These are phyloP conservation scores for Ceratothoa steindachneri DNA, from an alignment of 2,888 invertebrate species.

Conservation along the genomic window DNA sequence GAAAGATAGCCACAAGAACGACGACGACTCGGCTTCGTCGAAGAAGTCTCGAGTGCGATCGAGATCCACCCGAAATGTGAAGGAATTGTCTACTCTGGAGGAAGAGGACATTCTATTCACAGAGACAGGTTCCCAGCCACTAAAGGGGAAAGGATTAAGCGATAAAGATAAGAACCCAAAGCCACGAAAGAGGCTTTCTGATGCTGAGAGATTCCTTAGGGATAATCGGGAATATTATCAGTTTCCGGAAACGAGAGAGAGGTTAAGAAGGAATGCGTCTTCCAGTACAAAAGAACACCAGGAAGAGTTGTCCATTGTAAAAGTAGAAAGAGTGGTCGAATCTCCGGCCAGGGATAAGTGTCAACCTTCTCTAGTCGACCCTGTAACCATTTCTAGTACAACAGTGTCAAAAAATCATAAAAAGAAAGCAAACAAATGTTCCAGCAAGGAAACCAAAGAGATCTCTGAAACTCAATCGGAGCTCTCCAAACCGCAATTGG, in stretches of 20 bases:
- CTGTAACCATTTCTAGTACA: background rate
- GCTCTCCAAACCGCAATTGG: background rate
- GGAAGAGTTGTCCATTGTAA: slow-evolving; percentile 5
- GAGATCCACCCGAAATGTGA: slow-evolving; percentile 24
- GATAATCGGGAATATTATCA: slow-evolving; percentile 45
- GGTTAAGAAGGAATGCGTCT: slow-evolving; percentile 31
- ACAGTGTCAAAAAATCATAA: background rate
- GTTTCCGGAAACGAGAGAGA: slow-evolving; percentile 44
- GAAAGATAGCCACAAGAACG: slow-evolving; percentile 26
- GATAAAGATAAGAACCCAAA: background rate
- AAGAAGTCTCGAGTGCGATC: slow-evolving; percentile 15
- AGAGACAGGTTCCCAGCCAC: background rate
- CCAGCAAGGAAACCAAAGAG: background rate
- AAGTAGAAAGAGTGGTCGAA: background rate
- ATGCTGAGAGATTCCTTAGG: slow-evolving; percentile 44
- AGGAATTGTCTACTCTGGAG: slow-evolving; percentile 30
- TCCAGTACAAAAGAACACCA: slow-evolving; percentile 18
- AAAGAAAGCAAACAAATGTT: background rate
- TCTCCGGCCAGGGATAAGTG: background rate
- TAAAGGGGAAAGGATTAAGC: slow-evolving; percentile 11
- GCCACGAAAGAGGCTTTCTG: slow-evolving; percentile 34
- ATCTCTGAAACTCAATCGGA: background rate
- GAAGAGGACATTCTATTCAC: slow-evolving; percentile 15
- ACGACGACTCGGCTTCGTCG: slow-evolving; percentile 5
- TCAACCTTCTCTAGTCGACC: background rate